Percentiles rank a stretch among this genome's conserved stretches.
Conservation (phyloP, 2,888 invertebrate species). For the Drosophila barbarae region DNA sequence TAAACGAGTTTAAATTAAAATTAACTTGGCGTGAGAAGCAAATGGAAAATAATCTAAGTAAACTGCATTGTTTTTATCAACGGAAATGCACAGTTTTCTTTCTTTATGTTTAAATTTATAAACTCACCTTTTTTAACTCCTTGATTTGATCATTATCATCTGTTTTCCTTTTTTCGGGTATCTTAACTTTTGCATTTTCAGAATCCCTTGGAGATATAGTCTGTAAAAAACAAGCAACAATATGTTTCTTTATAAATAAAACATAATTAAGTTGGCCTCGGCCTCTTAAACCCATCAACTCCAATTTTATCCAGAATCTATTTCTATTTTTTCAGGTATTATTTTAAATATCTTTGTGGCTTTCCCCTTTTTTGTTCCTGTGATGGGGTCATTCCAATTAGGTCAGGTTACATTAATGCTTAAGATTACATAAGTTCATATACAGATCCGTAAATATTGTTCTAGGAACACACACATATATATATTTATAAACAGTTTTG, state of each 20-base stretch:
- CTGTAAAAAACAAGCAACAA: constrained; percentile 70
- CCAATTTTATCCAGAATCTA: not conserved
- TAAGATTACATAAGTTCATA: constrained; percentile 38
- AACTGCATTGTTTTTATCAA: not conserved
- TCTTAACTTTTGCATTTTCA: constrained; percentile 84
- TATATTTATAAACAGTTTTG: constrained; percentile 21
- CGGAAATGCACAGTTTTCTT: too few species aligned
- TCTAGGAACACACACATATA: constrained; percentile 27
- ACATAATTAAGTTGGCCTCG: not conserved
- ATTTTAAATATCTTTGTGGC: constrained; percentile 5
- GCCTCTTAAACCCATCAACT: constrained; percentile 3
- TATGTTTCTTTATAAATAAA: not conserved
- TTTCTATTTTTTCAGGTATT: constrained; percentile 6
- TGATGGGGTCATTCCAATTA: constrained; percentile 13
- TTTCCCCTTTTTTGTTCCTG: not conserved
- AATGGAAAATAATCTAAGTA: not conserved
- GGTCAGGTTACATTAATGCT: constrained; percentile 37
- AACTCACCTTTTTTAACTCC: constrained; percentile 91
- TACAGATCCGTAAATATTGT: constrained; percentile 34
- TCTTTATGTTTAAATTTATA: not conserved
- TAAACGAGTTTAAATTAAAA: not conserved
- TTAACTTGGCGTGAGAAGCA: not conserved
- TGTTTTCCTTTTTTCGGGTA: constrained; percentile 90
- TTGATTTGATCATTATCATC: constrained; percentile 90
- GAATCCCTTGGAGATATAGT: constrained; percentile 81